A percentile compares a stretch with the other conserved stretches of the same genome.
phyloP scores from a whole-genome alignment of 2,888 invertebrate genomes.

The Ernsta delagoae region DNA sequence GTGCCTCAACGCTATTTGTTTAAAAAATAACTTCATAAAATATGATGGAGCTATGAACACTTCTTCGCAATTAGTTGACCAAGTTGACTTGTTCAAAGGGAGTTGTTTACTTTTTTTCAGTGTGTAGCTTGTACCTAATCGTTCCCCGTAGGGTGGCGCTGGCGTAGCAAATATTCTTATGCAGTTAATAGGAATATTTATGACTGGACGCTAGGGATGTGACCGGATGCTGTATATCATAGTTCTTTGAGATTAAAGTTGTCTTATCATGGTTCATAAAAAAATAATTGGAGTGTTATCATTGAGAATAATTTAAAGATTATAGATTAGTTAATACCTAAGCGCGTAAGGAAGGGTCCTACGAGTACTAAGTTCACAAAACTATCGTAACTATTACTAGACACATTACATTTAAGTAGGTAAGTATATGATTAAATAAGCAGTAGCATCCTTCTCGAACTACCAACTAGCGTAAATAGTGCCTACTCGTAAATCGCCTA shows the following conservation, averaged over 20 bases:
- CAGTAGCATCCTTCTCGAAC: too few species aligned
- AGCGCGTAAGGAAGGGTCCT: too few species aligned
- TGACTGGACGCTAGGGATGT: slow-evolving; percentile 18
- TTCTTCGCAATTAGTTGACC: slow-evolving; percentile 30
- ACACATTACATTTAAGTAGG: too few species aligned
- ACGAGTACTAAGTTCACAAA: too few species aligned
- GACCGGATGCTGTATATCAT: slow-evolving; percentile 33
- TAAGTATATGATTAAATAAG: too few species aligned
- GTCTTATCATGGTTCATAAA: background rate
- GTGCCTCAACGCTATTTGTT: slow-evolving; percentile 5
- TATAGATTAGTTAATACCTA: too few species aligned
- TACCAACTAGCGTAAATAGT: too few species aligned
- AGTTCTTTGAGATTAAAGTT: slow-evolving; percentile 22
- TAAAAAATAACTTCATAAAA: slow-evolving; percentile 24
- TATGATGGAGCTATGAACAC: slow-evolving; percentile 19
- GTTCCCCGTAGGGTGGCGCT: slow-evolving; percentile 16
- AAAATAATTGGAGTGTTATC: background rate
- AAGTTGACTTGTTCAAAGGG: slow-evolving; percentile 16
- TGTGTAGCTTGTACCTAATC: slow-evolving; percentile 14
- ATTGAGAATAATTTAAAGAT: too few species aligned
- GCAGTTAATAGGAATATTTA: slow-evolving; percentile 33
- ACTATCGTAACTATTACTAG: too few species aligned
- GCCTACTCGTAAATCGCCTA: too few species aligned
- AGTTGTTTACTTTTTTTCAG: slow-evolving; percentile 32
- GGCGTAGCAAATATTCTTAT: slow-evolving; percentile 18